Base-by-base conservation (phyloP, 2,113 vertebrate genomes). In the Eolophus roseicapilla region DNA sequence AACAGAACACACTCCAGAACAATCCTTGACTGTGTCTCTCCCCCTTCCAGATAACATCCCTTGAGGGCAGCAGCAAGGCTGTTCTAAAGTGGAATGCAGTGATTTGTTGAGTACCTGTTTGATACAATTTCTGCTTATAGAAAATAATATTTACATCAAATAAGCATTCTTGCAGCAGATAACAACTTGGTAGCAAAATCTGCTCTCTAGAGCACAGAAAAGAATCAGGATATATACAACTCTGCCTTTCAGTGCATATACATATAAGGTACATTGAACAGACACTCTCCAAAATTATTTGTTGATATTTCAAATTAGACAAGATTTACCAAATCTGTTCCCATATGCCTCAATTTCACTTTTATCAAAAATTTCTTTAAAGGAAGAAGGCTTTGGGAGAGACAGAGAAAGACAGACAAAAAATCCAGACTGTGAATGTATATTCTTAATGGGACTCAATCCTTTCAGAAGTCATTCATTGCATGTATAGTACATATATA, bases 11-110 rank as follows among this genome's bases (percentile, higher is more conserved):
- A 35, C n/a, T 76, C 37, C 77, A 78, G n/a, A 50, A 39, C 15
- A 76, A 49, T 44, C 21, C 43, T 49, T 35, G 23, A 3, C 25
- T 10, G 6, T 17, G 2, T 13, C 23, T 46, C 55, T 71, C 24
- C 13, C 13, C 14, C 5, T 39, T 41, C 63, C n/a, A 55, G n/a
- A 8, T 17, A 43, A 41, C 17, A 33, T 7, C 14, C 10, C 29
- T 16, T 6, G 29, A 3, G 10, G 47, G 25, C 20, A 59, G 57
- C 76, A 65, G n/a, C 0, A 0, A 65, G 1, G 5, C 37, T 79
- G 16, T 53, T 70, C 63, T 43, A 37, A 55, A 57, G 84, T 8
- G 44, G 62, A 80, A 65, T 50, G 25, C 23, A 59, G 31, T 23
- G 44, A 85, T 87, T 78, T 74, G 16, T 14, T 77, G 44, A 82